Conservation (phyloP, 2,113 vertebrate species). For the Nothocercus julius region DNA sequence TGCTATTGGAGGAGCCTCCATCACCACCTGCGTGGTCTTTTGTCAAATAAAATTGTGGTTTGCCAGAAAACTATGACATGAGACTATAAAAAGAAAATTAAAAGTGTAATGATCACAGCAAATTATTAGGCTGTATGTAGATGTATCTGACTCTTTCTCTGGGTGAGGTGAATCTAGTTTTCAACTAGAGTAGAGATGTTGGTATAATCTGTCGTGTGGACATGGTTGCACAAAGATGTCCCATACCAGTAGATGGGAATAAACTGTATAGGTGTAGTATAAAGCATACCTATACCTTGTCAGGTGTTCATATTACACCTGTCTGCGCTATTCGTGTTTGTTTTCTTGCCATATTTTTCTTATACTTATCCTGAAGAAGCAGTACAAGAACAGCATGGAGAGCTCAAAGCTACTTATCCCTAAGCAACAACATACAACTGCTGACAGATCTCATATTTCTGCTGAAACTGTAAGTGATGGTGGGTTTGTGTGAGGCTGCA, state of each 20-base stretch:
- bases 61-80: neutral
- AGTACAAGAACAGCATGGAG: neutral
- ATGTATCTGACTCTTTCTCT: neutral
- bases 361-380: neutral
- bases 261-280: neutral
- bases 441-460: neutral
- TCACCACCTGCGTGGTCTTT: neutral
- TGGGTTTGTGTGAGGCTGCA: neutral
- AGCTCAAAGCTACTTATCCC: neutral
- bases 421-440: accelerated
- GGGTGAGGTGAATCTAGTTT: neutral
- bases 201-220: neutral
- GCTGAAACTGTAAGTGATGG: neutral
- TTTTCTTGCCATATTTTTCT: neutral
- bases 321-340: neutral
- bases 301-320: neutral
- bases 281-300: too few species aligned
- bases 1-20: neutral
- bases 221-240: neutral
- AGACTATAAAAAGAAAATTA: neutral
- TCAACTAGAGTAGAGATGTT: neutral
- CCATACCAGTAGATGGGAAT: neutral
- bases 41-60: neutral
- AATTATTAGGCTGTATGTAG: neutral
- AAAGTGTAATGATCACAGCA: neutral